Conservation (phyloP, 2,888 invertebrate genomes). For the Xylota sylvarum region DNA sequence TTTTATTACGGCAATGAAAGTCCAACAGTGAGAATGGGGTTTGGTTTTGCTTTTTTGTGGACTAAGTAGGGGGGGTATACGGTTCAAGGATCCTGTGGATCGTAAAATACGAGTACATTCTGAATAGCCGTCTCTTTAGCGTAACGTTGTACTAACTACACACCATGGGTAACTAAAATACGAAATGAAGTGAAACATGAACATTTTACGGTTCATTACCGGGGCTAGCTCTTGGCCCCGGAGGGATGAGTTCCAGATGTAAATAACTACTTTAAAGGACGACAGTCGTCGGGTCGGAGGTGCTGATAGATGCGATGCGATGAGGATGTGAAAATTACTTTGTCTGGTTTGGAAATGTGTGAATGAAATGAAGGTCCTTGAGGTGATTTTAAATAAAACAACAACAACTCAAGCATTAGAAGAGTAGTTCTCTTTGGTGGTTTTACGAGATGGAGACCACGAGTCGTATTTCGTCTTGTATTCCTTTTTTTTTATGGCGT, state of each 20-base stretch:
- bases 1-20: constrained; percentile 56
- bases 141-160: constrained; percentile 2
- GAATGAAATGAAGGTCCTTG: too few relatives aligned
- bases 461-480: too few relatives aligned
- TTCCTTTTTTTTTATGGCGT: too few relatives aligned
- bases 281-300: not conserved
- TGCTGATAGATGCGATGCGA: not conserved
- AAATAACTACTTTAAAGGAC: not conserved
- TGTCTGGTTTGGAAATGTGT: not conserved
- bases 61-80: not conserved
- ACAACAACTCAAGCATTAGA: too few relatives aligned
- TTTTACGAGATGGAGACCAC: too few relatives aligned
- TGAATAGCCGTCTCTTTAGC: constrained; percentile 20
- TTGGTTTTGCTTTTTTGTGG: too few relatives aligned
- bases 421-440: too few relatives aligned
- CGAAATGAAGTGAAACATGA: constrained; percentile 63
- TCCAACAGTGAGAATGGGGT: constrained; percentile 5
- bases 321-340: constrained; percentile 10
- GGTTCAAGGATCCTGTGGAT: not conserved
- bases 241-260: not conserved
- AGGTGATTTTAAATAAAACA: too few relatives aligned
- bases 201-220: constrained; percentile 48
- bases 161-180: constrained; percentile 4
- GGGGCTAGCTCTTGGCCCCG: not conserved
- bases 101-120: constrained; percentile 22